phyloP scores from a whole-genome alignment of 2,888 invertebrate species.

The Hofmannophila pseudospretella region DNA sequence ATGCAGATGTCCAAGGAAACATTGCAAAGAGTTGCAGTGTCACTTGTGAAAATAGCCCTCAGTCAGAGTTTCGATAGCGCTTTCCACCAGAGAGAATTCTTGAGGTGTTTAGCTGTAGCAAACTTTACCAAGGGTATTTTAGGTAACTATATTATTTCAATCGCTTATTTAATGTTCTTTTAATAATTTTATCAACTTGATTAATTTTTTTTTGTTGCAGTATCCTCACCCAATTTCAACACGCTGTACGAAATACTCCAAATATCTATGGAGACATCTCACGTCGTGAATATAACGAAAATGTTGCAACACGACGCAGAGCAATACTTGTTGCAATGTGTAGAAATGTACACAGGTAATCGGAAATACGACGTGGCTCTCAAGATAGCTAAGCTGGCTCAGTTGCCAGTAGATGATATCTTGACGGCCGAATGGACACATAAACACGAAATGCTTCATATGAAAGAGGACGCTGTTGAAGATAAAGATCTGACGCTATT shows the following conservation, averaged over 20 bases:
- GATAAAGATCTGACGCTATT: conserved; percentile 64
- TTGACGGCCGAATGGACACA: conserved; percentile 75
- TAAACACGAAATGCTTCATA: conserved; percentile 56
- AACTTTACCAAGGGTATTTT: conserved; percentile 76
- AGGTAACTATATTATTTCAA: conserved; percentile 33
- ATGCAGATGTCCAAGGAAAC: conserved; percentile 70
- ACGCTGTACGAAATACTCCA: conserved; percentile 69
- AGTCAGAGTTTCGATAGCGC: conserved; percentile 80
- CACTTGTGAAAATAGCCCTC: conserved; percentile 79
- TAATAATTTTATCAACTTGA: neutral
- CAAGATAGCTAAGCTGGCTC: conserved; percentile 73
- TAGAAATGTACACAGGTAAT: conserved; percentile 67
- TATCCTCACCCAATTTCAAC: conserved; percentile 58
- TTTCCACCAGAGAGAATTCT: conserved; percentile 80
- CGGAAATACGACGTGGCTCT: conserved; percentile 77
- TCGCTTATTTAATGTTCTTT: neutral
- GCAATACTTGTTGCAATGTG: conserved; percentile 71
- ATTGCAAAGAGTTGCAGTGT: conserved; percentile 76
- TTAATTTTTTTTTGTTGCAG: conserved; percentile 44
- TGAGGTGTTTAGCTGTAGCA: conserved; percentile 76
- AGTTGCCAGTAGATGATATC: conserved; percentile 69
- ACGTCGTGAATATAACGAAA: conserved; percentile 73
- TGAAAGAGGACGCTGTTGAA: conserved; percentile 45
- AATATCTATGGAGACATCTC: conserved; percentile 76
- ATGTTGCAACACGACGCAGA: conserved; percentile 57